These are phyloP conservation scores for Paragorgia papillata DNA, from an alignment of 92 coral and sea anemone genomes.

Conservation along the genomic window DNA sequence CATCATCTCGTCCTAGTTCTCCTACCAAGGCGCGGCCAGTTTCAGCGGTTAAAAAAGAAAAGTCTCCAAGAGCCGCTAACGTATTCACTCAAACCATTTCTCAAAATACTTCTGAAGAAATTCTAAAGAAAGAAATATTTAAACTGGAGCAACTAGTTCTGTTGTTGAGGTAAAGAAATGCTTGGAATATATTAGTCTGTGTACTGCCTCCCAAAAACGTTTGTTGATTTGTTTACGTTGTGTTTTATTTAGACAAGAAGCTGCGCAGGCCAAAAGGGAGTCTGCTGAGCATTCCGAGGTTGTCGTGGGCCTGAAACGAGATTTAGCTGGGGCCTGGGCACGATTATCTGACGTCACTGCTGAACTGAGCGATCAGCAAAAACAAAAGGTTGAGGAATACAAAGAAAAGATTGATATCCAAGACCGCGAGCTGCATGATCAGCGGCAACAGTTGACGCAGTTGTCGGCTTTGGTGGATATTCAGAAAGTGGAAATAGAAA, in stretches of 20 bases:
- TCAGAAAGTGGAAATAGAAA: slow-evolving; percentile 78
- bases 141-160: slow-evolving; percentile 87
- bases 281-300: slow-evolving; percentile 86
- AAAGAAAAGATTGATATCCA: slow-evolving; percentile 75
- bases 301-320: slow-evolving; percentile 82
- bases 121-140: slow-evolving; percentile 80
- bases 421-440: slow-evolving; percentile 79
- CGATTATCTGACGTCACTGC: slow-evolving; percentile 98
- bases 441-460: slow-evolving; percentile 74
- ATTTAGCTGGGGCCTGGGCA: slow-evolving; percentile 96
- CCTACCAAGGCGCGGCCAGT: not conserved
- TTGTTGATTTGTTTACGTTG: no score
- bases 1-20: slow-evolving; percentile 1
- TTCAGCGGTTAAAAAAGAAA: slow-evolving; percentile 48
- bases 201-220: no score
- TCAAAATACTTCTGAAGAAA: slow-evolving; percentile 80
- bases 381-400: slow-evolving; percentile 85
- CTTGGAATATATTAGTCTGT: not conserved
- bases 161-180: slow-evolving; percentile 70
- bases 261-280: slow-evolving; percentile 88
- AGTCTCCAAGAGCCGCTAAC: slow-evolving; percentile 76
- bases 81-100: slow-evolving; percentile 93
- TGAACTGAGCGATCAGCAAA: slow-evolving; percentile 90
- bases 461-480: slow-evolving; percentile 83
- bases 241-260: slow-evolving; percentile 73